Conservation (phyloP, 2,888 invertebrate genomes). For the Argynnis bischoffii region DNA sequence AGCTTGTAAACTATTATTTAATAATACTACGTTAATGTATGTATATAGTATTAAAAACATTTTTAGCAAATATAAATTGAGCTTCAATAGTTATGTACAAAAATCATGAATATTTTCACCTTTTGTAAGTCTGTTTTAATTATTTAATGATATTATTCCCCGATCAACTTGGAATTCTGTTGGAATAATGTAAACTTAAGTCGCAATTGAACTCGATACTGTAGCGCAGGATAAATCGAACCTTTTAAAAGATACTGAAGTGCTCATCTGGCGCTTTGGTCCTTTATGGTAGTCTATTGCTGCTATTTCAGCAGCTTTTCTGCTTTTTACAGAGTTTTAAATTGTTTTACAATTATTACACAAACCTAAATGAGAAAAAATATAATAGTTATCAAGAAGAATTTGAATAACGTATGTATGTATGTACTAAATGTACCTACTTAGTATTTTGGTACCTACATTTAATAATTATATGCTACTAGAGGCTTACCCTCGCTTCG, state of each 20-base stretch:
- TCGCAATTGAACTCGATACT: constrained; percentile 5
- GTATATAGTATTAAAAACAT: no score
- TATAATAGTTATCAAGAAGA: no score
- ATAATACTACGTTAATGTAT: no score
- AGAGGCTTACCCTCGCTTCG: no score
- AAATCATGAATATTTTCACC: background rate
- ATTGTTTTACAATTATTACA: background rate
- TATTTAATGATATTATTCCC: background rate
- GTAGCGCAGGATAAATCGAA: background rate
- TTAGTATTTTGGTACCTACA: no score
- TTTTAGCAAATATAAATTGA: no score
- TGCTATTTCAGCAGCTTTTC: background rate
- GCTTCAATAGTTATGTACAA: no score
- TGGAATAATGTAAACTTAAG: constrained; percentile 6
- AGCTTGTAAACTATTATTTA: no score
- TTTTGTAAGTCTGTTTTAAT: background rate
- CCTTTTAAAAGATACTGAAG: background rate
- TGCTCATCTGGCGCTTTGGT: background rate
- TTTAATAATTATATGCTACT: no score
- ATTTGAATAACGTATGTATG: no score
- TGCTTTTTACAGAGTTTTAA: background rate
- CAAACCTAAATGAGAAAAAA: no score
- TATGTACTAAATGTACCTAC: no score
- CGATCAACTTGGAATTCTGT: background rate
- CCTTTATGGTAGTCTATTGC: background rate